phyloP scores from a whole-genome alignment of 2,888 invertebrate species.

The Cremastobaeus sp. region DNA sequence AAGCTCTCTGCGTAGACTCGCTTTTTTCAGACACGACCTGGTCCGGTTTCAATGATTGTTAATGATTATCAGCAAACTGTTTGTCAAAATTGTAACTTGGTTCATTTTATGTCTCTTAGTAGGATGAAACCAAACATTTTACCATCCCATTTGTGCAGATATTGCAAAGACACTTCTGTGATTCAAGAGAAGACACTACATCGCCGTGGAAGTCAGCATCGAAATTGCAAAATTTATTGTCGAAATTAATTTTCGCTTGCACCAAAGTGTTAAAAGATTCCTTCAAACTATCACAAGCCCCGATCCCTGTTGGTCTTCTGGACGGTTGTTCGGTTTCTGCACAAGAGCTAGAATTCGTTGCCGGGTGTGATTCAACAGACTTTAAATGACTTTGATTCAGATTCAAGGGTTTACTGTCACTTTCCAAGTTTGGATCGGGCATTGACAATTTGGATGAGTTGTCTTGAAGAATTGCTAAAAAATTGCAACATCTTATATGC shows the following conservation, averaged over 20 bases:
- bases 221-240: slow-evolving; percentile 71
- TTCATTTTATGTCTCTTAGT: no score
- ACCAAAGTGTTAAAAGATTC: slow-evolving; percentile 68
- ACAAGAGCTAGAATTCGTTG: not conserved
- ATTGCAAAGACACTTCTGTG: slow-evolving; percentile 64
- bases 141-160: slow-evolving; percentile 68
- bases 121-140: not conserved
- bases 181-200: not conserved
- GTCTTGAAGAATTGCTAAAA: not conserved
- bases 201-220: slow-evolving; percentile 65
- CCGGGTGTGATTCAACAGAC: no score
- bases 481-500: no score
- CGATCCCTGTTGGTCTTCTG: not conserved
- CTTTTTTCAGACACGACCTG: no score
- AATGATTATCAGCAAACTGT: no score
- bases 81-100: no score
- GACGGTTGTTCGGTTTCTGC: not conserved
- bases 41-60: no score
- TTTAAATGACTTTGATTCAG: no score
- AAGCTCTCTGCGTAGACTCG: not conserved
- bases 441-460: no score
- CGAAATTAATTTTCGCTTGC: slow-evolving; percentile 71
- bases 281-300: slow-evolving; percentile 44
- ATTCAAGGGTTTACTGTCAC: no score
- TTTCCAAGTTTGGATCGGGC: no score